Evolutionary conservation across 64 coral and sea anemone genomes (phyloP), one percentile per base, ranked within the genome.

Genomic region (Trachythela sp.): DNA sequence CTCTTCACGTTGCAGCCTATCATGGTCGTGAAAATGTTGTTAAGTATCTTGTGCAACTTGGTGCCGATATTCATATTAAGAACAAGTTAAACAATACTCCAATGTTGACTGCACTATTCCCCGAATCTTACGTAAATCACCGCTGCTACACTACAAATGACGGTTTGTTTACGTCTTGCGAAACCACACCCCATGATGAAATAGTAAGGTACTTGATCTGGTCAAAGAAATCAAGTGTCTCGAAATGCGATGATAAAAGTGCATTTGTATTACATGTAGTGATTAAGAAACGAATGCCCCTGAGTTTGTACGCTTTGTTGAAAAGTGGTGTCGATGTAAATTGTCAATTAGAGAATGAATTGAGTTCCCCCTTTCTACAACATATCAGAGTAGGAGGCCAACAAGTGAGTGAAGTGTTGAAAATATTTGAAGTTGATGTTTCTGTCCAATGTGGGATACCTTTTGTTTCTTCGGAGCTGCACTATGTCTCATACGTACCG

Each of bases 1-100:
- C 84, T 34, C 27, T 93, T 35, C 87, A 93, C 42, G 14, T 86
- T 86, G 92, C 92, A 15, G 87, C 92, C 4, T 4, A 86, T 85
- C 49, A 22, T 41, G 87, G 54, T 10, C 26, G 48, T 29, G 83
- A 86, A 17, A 31, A 77, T 84, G 77, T 29, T 41, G 89, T 90
- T 26, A 31, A 52, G 15, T n/a, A 52, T 40, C 77, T 90, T 30
- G 36, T 90, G 32, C 13, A 35, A 20, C 50, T 39, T 59, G 77
- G 77, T 32, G 54, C 48, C 11, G 54, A 38, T 83, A 3, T 30
- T 14, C 34, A 90, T 27, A 59, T 56, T 2, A 22, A 60, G 27
- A 59, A 90, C 48, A 80, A 80, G 20, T 17, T 15, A 0, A 43
- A 75, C 9, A 48, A 39, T 9, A 90, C 89, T 86, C 52, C 84